A percentile compares a stretch with the other conserved stretches of the same genome.
phyloP scores from a whole-genome alignment of 2,113 vertebrate genomes.

The Grallaria varia region DNA sequence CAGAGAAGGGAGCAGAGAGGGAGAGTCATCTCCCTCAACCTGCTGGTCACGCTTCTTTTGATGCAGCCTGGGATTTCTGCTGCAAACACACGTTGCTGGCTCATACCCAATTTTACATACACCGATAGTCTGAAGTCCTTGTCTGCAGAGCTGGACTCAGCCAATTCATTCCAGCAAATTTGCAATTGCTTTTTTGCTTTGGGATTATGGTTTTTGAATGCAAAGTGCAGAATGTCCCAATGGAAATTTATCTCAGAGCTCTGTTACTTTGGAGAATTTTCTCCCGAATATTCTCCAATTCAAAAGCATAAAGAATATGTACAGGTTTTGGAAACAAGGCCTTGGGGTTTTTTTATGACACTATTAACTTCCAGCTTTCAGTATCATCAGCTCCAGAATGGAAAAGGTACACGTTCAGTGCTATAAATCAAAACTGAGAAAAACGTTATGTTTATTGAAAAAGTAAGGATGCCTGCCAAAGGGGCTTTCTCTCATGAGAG shows the following conservation, averaged over 20 bases:
- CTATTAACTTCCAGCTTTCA: conserved; percentile 38
- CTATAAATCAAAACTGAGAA: conserved; percentile 51
- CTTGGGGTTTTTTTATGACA: neutral
- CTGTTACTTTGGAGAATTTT: neutral
- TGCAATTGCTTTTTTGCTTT: neutral
- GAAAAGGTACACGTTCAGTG: conserved; percentile 20
- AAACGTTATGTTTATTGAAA: conserved; percentile 38
- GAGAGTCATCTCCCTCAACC: neutral
- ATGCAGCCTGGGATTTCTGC: neutral
- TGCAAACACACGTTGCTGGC: neutral
- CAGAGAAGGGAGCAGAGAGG: neutral
- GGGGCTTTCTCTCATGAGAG: neutral
- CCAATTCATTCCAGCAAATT: neutral
- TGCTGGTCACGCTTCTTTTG: neutral
- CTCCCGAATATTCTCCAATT: neutral
- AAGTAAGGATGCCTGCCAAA: conserved; percentile 31
- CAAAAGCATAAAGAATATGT: neutral
- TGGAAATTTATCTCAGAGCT: neutral
- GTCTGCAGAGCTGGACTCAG: neutral
- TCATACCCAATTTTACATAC: neutral
- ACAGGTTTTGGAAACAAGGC: neutral
- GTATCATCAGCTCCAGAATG: neutral
- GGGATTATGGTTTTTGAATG: neutral
- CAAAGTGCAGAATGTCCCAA: neutral
- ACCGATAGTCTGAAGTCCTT: neutral